These are phyloP conservation scores for Hydraecia micacea DNA, from an alignment of 2,888 invertebrate species.

Conservation along the genomic window DNA sequence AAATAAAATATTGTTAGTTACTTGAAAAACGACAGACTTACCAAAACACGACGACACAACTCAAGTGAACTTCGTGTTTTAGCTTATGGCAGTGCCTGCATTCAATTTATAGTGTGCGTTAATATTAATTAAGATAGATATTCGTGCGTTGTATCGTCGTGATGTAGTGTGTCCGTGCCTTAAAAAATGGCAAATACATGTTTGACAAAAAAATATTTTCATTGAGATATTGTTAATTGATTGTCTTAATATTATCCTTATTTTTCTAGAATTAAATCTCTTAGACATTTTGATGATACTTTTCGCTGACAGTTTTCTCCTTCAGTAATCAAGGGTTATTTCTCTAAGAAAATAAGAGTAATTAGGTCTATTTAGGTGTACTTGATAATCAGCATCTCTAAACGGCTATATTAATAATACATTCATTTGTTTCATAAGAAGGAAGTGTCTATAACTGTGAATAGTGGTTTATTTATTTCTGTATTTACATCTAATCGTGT, in stretches of 20 bases:
- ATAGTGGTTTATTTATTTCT: slow-evolving; percentile 76
- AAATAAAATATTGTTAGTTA: background rate
- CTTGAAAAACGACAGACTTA: background rate
- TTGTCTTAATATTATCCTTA: background rate
- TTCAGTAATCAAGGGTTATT: background rate
- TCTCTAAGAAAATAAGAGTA: background rate
- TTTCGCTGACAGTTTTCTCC: background rate
- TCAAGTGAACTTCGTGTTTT: slow-evolving; percentile 8
- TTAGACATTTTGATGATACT: background rate
- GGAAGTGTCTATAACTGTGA: slow-evolving; percentile 62
- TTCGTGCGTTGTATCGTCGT: background rate
- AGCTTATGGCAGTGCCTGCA: slow-evolving; percentile 40
- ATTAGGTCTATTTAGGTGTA: background rate
- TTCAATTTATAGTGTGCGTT: slow-evolving; percentile 27
- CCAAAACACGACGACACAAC: slow-evolving; percentile 3
- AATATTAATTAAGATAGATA: slow-evolving; percentile 1
- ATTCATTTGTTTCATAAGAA: slow-evolving; percentile 47
- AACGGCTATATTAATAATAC: slow-evolving; percentile 35
- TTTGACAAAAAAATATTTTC: background rate
- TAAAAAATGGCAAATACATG: slow-evolving; percentile 7
- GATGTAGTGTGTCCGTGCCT: slow-evolving; percentile 12
- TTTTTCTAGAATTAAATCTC: background rate
- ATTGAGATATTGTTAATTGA: background rate
- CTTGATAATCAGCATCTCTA: slow-evolving; percentile 48
- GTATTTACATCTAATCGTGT: slow-evolving; percentile 91